Evolutionary conservation across 2,888 invertebrate genomes (phyloP).

Genomic region (Chirona hameri): DNA sequence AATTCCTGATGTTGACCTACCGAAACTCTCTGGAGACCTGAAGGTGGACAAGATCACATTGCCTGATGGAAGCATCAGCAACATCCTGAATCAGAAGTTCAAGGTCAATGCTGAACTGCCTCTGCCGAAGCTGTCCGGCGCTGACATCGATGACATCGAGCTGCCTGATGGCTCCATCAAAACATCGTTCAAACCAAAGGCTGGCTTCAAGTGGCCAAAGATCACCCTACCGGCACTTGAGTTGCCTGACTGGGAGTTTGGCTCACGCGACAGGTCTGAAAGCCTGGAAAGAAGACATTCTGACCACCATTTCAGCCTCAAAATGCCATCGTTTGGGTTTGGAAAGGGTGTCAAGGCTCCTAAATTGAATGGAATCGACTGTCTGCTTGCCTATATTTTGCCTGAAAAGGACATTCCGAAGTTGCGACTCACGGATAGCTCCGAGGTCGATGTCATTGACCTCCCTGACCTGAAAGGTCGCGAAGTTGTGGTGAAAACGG

Average conservation of each 20-base stretch:
- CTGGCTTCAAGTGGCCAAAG: background rate
- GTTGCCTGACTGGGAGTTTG: slow-evolving; percentile 22
- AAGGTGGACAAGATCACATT: background rate
- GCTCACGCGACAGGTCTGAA: background rate
- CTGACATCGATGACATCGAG: background rate
- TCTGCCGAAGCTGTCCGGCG: background rate
- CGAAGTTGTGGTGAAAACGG: background rate
- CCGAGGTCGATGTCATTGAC: slow-evolving; percentile 24
- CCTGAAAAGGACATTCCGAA: background rate
- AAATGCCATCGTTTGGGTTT: background rate
- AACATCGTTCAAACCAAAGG: slow-evolving; percentile 9
- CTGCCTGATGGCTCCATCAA: slow-evolving; percentile 6
- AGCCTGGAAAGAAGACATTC: background rate
- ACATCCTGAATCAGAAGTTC: background rate
- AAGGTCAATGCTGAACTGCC: background rate
- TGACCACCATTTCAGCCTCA: background rate
- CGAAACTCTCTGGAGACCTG: background rate
- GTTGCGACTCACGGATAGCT: background rate
- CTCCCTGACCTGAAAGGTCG: background rate
- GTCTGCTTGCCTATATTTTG: background rate
- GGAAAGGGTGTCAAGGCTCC: background rate
- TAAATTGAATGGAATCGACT: slow-evolving; percentile 25
- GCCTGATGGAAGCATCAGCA: background rate
- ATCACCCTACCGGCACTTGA: background rate
- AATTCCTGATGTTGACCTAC: background rate